A percentile compares a stretch with the other conserved stretches of the same genome.
These are phyloP conservation scores for Masticophis lateralis DNA, from an alignment of 2,797 vertebrate genomes.

Conservation along the genomic window DNA sequence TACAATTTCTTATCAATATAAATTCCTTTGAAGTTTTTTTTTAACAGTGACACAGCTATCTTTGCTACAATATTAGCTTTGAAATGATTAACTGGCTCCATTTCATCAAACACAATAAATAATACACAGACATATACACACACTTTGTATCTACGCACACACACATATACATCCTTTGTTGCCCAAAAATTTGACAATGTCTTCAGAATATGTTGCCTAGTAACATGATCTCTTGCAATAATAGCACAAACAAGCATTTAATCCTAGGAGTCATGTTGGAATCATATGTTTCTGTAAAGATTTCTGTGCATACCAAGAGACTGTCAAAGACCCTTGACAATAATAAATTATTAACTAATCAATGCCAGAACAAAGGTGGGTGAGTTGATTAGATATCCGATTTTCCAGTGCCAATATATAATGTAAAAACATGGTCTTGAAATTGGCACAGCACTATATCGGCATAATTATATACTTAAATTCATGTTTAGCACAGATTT, in stretches of 20 bases:
- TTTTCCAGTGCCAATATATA: constrained; percentile 15
- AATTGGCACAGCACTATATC: background rate
- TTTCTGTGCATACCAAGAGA: background rate
- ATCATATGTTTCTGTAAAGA: background rate
- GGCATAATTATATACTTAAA: constrained; percentile 1
- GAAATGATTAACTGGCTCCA: constrained; percentile 32
- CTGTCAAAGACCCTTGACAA: background rate
- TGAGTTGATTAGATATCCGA: background rate
- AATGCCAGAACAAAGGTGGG: background rate
- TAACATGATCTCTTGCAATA: constrained; percentile 40
- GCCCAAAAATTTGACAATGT: constrained; percentile 11
- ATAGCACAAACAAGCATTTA: constrained; percentile 39
- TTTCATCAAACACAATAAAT: constrained; percentile 30
- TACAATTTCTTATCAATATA: background rate
- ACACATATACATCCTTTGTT: background rate
- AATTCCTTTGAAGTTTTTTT: background rate
- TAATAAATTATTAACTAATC: background rate
- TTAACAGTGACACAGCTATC: background rate
- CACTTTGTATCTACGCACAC: background rate
- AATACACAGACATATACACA: background rate
- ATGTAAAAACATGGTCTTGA: constrained; percentile 18
- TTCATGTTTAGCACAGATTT: constrained; percentile 7
- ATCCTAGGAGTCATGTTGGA: constrained; percentile 36
- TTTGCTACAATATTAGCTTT: constrained; percentile 6
- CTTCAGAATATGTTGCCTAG: constrained; percentile 36